These are phyloP conservation scores for Nettapus auritus DNA, from an alignment of 2,113 vertebrate species.

Conservation along the genomic window DNA sequence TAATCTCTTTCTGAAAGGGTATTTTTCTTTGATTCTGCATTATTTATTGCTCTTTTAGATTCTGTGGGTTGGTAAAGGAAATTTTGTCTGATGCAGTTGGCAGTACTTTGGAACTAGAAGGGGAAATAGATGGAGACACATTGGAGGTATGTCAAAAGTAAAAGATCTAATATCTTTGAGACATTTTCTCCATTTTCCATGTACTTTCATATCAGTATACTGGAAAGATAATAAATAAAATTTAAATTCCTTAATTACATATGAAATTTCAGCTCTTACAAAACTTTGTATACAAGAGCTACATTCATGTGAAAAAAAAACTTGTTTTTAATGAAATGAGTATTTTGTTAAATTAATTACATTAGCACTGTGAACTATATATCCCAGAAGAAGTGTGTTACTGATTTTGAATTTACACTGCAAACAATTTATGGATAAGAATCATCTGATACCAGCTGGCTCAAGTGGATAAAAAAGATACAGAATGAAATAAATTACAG, in stretches of 20 bases:
- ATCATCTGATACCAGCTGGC: background rate
- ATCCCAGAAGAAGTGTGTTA: background rate
- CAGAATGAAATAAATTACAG: background rate
- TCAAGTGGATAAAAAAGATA: background rate
- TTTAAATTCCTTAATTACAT: background rate
- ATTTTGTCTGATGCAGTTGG: slow-evolving; percentile 86
- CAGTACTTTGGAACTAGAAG: slow-evolving; percentile 86
- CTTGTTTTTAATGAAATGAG: background rate
- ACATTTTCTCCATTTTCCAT: background rate
- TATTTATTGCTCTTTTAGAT: slow-evolving; percentile 77
- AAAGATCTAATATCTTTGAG: background rate
- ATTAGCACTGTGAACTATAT: background rate
- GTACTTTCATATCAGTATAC: background rate
- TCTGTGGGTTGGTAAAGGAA: slow-evolving; percentile 93
- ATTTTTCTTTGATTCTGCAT: background rate
- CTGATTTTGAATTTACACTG: background rate
- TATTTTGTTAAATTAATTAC: background rate
- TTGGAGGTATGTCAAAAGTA: slow-evolving; percentile 84
- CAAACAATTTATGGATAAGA: background rate
- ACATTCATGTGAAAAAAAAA: background rate
- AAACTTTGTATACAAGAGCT: background rate
- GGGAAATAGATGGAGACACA: slow-evolving; percentile 86
- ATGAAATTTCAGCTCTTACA: background rate
- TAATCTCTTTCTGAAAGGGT: background rate
- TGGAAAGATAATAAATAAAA: background rate